Conservation (phyloP, 2,888 invertebrate genomes). For the Cataglyphis rosenhaueri region DNA sequence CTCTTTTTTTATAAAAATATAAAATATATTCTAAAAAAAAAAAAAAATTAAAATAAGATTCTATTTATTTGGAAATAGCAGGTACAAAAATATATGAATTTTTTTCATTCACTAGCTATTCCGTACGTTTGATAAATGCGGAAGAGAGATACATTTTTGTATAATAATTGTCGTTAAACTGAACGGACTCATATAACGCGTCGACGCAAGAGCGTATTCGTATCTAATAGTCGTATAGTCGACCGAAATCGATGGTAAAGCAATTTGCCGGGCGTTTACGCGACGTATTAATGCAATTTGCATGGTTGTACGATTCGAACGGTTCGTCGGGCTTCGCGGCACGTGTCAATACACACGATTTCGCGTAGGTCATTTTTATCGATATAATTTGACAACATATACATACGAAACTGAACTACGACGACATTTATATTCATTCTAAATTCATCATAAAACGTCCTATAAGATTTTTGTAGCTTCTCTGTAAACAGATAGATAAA, state of each 20-base stretch:
- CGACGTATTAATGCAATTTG: slow-evolving; percentile 82
- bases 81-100: neutral
- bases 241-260: slow-evolving; percentile 79
- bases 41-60: neutral
- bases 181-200: slow-evolving; percentile 32
- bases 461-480: neutral
- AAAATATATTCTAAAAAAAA: neutral
- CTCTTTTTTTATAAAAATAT: neutral
- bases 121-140: neutral
- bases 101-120: neutral
- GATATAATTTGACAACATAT: slow-evolving; percentile 25
- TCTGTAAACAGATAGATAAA: neutral
- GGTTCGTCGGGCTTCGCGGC: slow-evolving; percentile 43
- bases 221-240: slow-evolving; percentile 65
- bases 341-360: slow-evolving; percentile 72
- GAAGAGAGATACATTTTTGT: neutral
- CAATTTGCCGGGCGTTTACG: slow-evolving; percentile 80
- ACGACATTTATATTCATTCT: slow-evolving; percentile 13
- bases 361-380: slow-evolving; percentile 68
- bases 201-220: slow-evolving; percentile 51
- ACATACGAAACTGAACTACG: neutral
- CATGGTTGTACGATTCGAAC: slow-evolving; percentile 69
- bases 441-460: slow-evolving; percentile 6
- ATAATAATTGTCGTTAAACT: slow-evolving; percentile 22
- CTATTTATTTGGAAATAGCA: neutral